Conservation (phyloP, 2,797 vertebrate species). For the Limnodromus scolopaceus region DNA sequence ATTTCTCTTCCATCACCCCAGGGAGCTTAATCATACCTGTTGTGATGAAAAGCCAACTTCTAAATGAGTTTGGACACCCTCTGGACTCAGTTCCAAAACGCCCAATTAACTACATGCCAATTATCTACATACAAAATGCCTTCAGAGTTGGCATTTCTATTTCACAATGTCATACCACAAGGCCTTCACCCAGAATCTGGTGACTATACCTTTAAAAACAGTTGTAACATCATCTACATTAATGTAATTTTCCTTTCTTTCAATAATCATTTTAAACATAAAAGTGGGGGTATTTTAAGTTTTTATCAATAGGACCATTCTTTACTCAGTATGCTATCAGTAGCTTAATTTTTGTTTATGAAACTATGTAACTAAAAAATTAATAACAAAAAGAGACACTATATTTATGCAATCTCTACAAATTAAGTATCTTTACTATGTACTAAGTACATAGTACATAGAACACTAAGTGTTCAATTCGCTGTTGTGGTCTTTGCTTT, state of each 20-base stretch:
- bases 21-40: conserved; percentile 56
- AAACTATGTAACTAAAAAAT: not conserved
- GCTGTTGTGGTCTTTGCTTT: not conserved
- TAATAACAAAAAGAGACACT: not conserved
- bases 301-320: not conserved
- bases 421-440: not conserved
- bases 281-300: not conserved
- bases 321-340: not conserved
- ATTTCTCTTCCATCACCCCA: conserved; percentile 49
- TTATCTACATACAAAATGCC: conserved; percentile 42
- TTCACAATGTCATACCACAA: not conserved
- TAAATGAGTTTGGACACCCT: conserved; percentile 61
- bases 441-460: too few relatives aligned
- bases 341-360: not conserved
- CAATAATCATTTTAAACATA: not conserved
- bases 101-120: conserved; percentile 25
- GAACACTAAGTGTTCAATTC: not conserved
- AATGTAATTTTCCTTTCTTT: not conserved
- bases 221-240: not conserved
- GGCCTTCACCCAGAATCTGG: not conserved
- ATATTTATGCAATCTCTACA: not conserved
- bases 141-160: conserved; percentile 33
- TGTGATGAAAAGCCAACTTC: conserved; percentile 53
- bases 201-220: not conserved
- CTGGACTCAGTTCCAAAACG: conserved; percentile 42